Evolutionary conservation across 2,797 vertebrate species (phyloP), one percentile per base, ranked within the genome.

Genomic region (Enteromius anoplus): DNA sequence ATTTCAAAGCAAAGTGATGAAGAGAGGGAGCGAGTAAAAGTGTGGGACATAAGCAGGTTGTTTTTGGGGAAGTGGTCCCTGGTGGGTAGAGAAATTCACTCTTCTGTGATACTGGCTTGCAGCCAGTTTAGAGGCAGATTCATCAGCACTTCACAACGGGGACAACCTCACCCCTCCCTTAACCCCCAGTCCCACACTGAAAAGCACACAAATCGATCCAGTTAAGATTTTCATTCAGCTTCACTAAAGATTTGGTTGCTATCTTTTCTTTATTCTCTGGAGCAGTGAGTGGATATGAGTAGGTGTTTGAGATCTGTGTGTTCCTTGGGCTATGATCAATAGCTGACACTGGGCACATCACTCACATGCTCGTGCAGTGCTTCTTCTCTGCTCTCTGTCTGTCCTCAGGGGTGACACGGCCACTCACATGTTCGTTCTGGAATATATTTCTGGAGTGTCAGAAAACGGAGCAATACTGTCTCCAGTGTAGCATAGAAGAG

Each of bases 261-360:
- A 60, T 69, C 75, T 60, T 65, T 47, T 23, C 53, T 71, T 51
- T 73, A 84, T 70, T 78, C 49, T 76, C 71, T 69, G 64, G 79
- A 75, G 69, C 65, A 19, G 49, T 65, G 71, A 81, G 40, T 78
- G 51, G 64, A 47, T 78, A 49, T 78, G 81, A 68, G 76, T 86
- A 47, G 66, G 79, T 70, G 84, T 77, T 70, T 79, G 82, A 71
- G 78, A 76, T 83, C 32, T 60, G 51, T 79, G 84, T 87, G 82
- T 87, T 78, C 86, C 86, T 72, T 76, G 80, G 78, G 82, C 75
- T 79, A 80, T 81, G 86, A 94, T 94, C 91, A 91, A 94, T 94
- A 92, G 88, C 89, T 91, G 92, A 91, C 93, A 93, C 80, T 91
- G 91, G 92, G 91, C 92, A 90, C 91, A 87, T 93, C 90, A 90